phyloP scores from a whole-genome alignment of 92 coral and sea anemone genomes.

The Montipora capitata region DNA sequence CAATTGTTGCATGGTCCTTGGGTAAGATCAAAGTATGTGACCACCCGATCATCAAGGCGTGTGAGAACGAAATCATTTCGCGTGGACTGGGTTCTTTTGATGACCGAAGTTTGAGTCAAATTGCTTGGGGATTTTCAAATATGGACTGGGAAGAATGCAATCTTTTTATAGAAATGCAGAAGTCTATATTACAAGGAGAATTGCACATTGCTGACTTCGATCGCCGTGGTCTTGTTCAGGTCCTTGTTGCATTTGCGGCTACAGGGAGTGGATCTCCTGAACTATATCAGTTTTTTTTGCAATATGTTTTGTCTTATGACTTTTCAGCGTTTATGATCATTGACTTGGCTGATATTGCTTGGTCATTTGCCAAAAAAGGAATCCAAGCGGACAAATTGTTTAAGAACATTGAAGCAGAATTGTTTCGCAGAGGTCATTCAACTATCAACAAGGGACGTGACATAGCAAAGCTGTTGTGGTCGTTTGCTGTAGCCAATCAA shows the following conservation, averaged over 20 bases:
- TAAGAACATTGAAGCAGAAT: constrained; percentile 20
- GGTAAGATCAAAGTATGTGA: background rate
- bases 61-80: constrained; percentile 32
- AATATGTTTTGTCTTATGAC: background rate
- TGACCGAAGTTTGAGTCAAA: constrained; percentile 9
- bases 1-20: constrained; percentile 18
- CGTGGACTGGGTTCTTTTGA: constrained; percentile 36
- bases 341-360: constrained; percentile 17
- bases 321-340: background rate
- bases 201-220: constrained; percentile 8
- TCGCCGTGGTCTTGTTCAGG: constrained; percentile 13
- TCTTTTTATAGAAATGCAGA: constrained; percentile 5
- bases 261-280: constrained; percentile 10
- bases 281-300: background rate
- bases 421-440: constrained; percentile 12
- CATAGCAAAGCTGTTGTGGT: constrained; percentile 17
- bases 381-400: constrained; percentile 5
- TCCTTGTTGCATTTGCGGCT: background rate
- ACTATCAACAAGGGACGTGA: background rate
- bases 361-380: constrained; percentile 36
- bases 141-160: background rate
- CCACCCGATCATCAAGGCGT: constrained; percentile 1
- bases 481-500: background rate
- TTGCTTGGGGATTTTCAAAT: constrained; percentile 15
- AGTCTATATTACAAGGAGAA: background rate